Percentiles rank a stretch among this genome's conserved stretches.
Evolutionary conservation across 30 jellyfish, hydroid and myxozoan genomes (phyloP).

Genomic region (Turritopsis dohrnii): DNA sequence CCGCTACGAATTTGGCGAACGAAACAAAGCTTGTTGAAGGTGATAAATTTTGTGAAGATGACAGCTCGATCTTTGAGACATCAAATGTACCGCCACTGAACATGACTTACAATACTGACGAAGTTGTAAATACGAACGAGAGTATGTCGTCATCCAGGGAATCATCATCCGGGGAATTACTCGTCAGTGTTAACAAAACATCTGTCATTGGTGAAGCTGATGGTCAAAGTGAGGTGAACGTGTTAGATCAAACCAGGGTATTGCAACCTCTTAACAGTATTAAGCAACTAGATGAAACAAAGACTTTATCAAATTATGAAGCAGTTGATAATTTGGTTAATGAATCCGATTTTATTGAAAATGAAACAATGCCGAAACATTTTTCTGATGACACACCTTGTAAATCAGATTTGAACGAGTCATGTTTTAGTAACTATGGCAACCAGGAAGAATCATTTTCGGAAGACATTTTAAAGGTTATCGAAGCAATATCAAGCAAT

Average conservation of each 20-base stretch:
- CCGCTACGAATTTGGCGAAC: background rate
- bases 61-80: background rate
- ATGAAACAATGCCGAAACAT: conserved; percentile 35
- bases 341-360: conserved; percentile 29
- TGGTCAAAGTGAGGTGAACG: background rate
- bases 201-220: conserved; percentile 8
- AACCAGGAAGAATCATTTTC: conserved; percentile 6
- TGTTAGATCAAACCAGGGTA: conserved; percentile 22
- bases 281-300: background rate
- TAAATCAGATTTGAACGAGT: conserved; percentile 17
- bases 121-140: background rate
- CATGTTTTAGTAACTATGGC: background rate
- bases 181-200: background rate
- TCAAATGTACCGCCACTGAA: background rate
- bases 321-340: conserved; percentile 6
- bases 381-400: conserved; percentile 34
- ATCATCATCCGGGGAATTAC: background rate
- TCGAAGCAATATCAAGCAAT: conserved; percentile 33
- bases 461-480: conserved; percentile 34
- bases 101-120: background rate
- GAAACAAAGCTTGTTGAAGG: background rate
- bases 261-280: background rate
- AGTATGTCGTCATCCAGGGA: background rate
- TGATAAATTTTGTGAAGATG: background rate
- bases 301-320: background rate